Conservation (phyloP, 2,888 invertebrate genomes). For the Epinotia ramella region DNA sequence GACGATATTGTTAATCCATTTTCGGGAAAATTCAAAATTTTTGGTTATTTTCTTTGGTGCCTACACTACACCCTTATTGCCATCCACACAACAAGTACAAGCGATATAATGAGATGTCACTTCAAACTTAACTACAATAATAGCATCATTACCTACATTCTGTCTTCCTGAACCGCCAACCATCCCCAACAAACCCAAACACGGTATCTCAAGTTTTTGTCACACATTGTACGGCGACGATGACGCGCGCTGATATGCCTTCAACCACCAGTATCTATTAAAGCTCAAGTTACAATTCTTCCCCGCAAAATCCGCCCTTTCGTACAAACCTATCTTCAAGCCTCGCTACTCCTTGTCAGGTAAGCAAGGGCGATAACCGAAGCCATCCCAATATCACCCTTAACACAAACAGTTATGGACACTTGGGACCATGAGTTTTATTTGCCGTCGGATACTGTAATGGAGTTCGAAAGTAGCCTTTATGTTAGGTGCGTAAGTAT, state of each 20-base stretch:
- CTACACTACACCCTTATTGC: no score
- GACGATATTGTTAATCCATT: no score
- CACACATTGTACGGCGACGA: slow-evolving; percentile 48
- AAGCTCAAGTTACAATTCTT: background rate
- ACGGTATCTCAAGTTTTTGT: slow-evolving; percentile 21
- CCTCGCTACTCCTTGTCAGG: slow-evolving; percentile 67
- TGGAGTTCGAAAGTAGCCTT: background rate
- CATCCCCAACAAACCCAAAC: slow-evolving; percentile 14
- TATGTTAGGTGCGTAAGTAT: background rate
- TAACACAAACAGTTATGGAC: slow-evolving; percentile 21
- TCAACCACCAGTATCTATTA: background rate
- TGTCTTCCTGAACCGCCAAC: background rate
- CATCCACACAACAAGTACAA: no score
- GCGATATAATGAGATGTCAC: background rate
- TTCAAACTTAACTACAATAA: background rate
- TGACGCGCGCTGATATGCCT: slow-evolving; percentile 58
- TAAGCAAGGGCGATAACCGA: slow-evolving; percentile 51
- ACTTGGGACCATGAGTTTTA: slow-evolving; percentile 7
- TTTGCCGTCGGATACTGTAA: background rate
- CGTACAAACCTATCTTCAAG: slow-evolving; percentile 57
- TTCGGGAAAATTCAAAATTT: no score
- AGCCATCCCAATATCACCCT: slow-evolving; percentile 10
- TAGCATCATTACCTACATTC: background rate
- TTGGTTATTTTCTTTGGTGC: no score
- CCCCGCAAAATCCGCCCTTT: slow-evolving; percentile 4